A percentile compares a stretch with the other conserved stretches of the same genome.
Evolutionary conservation across 2,797 vertebrate species (phyloP).

Genomic region (Halcyon chelicuti): DNA sequence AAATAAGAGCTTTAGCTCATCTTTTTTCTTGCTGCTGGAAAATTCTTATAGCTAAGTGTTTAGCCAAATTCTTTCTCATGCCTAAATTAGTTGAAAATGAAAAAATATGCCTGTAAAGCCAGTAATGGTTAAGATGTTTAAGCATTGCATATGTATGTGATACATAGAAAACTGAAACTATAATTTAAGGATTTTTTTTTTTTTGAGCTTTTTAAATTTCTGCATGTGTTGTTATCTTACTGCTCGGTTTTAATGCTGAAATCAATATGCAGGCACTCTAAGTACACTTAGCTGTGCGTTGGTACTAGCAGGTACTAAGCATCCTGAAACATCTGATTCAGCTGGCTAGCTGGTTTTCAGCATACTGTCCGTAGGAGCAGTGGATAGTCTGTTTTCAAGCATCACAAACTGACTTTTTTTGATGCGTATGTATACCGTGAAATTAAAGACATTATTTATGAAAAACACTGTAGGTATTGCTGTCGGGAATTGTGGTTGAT

Average conservation of each 20-base stretch:
- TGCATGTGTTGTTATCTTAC: not conserved
- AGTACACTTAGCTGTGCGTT: not conserved
- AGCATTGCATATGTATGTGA: rapidly evolving
- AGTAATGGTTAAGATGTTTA: not conserved
- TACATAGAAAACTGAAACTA: not conserved
- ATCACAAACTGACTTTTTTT: not conserved
- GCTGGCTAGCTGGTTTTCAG: not conserved
- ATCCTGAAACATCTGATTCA: not conserved
- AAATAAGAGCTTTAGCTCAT: not conserved
- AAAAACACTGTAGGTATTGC: constrained; percentile 47
- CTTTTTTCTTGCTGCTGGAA: not conserved
- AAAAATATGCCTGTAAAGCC: not conserved
- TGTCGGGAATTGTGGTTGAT: constrained; percentile 55
- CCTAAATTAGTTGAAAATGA: not conserved
- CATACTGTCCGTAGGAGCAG: not conserved
- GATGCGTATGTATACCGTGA: not conserved
- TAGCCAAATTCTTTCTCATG: not conserved
- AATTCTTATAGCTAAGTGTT: not conserved
- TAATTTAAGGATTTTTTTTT: not conserved
- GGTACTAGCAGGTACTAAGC: not conserved
- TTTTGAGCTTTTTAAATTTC: not conserved
- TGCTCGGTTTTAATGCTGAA: not conserved
- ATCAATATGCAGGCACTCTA: not conserved
- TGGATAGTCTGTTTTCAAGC: not conserved
- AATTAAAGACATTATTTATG: constrained; percentile 34